Percentiles rank a stretch among this genome's conserved stretches.
These are phyloP conservation scores for Callitettix versicolor DNA, from an alignment of 1,140 invertebrate species.

Conservation along the genomic window DNA sequence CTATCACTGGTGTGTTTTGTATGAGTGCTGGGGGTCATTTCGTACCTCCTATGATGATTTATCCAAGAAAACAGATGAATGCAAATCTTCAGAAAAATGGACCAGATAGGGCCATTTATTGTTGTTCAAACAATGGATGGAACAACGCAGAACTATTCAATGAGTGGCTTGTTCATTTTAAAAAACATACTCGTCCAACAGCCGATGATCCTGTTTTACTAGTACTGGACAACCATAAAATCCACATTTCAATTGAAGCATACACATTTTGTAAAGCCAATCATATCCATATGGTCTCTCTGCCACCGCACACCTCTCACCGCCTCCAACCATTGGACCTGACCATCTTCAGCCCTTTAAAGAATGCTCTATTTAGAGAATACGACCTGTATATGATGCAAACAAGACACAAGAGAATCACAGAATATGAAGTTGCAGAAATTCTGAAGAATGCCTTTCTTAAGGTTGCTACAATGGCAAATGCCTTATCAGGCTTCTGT, in stretches of 20 bases:
- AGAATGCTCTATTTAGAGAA: conserved; percentile 14
- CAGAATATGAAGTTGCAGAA: not conserved
- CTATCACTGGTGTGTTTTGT: conserved; percentile 28
- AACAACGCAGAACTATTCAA: conserved; percentile 27
- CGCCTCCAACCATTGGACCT: conserved; percentile 33
- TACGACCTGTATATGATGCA: not conserved
- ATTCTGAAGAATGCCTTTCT: not conserved
- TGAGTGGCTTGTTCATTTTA: conserved; percentile 27
- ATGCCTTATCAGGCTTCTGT: not conserved
- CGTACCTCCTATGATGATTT: conserved; percentile 32
- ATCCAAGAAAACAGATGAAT: conserved; percentile 30
- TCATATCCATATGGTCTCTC: conserved; percentile 24
- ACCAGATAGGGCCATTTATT: conserved; percentile 25
- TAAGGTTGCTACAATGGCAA: not conserved
- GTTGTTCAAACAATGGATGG: conserved; percentile 30
- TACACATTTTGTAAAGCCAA: conserved; percentile 21
- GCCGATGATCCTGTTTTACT: conserved; percentile 23
- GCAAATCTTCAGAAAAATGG: conserved; percentile 23
- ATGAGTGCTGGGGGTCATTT: conserved; percentile 28
- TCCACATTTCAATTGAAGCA: conserved; percentile 20
- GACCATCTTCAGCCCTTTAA: conserved; percentile 29
- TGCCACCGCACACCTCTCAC: too few relatives aligned
- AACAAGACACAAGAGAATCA: not conserved
- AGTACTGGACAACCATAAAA: conserved; percentile 27
- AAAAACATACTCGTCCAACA: conserved; percentile 14